phyloP scores from a whole-genome alignment of 2,797 vertebrate species.

The Sarcoramphus papa region DNA sequence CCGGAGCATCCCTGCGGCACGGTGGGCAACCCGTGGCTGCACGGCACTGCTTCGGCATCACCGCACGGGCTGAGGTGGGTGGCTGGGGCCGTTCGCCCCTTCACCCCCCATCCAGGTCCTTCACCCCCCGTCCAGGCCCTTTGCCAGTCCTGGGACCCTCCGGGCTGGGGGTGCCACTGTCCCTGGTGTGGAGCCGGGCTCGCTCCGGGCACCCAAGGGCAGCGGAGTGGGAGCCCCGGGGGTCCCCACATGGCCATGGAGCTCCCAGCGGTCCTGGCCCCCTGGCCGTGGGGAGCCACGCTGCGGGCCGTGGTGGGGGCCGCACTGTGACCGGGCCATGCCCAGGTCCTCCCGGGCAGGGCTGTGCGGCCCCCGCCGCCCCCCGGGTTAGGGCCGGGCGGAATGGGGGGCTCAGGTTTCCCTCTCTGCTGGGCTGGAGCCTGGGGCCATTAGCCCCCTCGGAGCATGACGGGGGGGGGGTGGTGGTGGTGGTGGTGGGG shows the following conservation, averaged over 20 bases:
- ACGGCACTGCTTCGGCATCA: fast-evolving
- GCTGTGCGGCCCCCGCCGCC: not conserved
- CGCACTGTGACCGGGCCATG: too few relatives aligned
- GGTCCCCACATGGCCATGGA: not conserved
- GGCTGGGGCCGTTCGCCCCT: not conserved
- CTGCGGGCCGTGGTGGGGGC: not conserved
- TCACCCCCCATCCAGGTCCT: fast-evolving
- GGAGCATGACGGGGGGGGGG: not conserved
- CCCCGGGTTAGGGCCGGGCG: not conserved
- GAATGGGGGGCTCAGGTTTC: not conserved
- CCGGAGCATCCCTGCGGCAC: fast-evolving
- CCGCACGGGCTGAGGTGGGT: not conserved
- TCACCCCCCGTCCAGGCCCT: too few relatives aligned
- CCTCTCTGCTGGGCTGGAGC: not conserved
- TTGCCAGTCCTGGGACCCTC: not conserved
- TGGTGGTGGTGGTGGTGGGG: not conserved
- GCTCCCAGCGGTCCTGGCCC: fast-evolving
- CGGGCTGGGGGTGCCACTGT: not conserved
- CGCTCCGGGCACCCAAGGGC: fast-evolving
- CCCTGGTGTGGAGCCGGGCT: fast-evolving
- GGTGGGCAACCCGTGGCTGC: fast-evolving
- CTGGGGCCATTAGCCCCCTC: not conserved
- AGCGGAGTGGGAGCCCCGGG: not conserved
- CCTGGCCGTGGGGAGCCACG: fast-evolving
- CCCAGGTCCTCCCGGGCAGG: not conserved